Conservation (phyloP, 2,113 vertebrate genomes). For the Crotalus viridis region DNA sequence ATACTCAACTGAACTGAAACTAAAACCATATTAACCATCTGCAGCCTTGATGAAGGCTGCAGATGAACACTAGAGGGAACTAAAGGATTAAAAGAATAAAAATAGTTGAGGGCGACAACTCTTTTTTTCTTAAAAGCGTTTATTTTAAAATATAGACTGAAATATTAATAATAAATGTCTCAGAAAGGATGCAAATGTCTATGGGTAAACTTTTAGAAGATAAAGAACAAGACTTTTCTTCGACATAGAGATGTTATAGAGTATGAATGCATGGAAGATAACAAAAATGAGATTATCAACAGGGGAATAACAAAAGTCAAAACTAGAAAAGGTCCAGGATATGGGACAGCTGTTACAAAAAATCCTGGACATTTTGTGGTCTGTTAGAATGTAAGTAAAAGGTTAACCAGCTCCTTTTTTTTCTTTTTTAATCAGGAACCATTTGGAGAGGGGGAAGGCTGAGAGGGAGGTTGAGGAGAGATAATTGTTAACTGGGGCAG, state of each 20-base stretch:
- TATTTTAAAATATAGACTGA: not conserved
- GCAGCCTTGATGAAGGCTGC: not conserved
- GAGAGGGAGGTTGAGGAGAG: not conserved
- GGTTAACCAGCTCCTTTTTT: not conserved
- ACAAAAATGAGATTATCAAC: not conserved
- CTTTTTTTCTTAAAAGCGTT: not conserved
- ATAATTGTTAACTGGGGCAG: not conserved
- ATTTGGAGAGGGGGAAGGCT: not conserved
- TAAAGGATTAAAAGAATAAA: not conserved
- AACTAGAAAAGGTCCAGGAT: not conserved
- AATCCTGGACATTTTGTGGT: not conserved
- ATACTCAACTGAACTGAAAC: not conserved
- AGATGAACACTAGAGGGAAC: not conserved
- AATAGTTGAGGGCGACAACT: not conserved
- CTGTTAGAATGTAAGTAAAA: not conserved
- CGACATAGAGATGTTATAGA: not conserved
- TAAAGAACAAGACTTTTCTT: not conserved
- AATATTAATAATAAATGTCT: not conserved
- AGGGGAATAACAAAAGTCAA: not conserved
- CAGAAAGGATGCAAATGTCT: not conserved
- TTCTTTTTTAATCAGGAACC: not conserved
- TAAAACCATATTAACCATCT: not conserved
- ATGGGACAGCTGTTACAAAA: not conserved
- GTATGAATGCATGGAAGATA: not conserved
- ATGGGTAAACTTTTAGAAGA: not conserved